Base-by-base conservation (phyloP, 23 tunicate species). In the Aplidium turbinatum region DNA sequence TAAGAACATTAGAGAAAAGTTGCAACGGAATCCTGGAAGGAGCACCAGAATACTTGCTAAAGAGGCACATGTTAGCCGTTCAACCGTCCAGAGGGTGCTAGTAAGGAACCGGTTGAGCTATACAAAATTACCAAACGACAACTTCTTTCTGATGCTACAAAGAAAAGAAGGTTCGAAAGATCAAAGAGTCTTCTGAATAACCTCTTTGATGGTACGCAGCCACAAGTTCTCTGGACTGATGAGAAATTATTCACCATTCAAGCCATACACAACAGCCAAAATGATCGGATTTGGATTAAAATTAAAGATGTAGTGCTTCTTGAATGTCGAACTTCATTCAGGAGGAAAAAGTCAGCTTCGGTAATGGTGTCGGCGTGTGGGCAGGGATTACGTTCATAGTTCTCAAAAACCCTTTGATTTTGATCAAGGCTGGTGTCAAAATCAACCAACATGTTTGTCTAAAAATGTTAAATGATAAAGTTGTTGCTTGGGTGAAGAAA, bases 161-260 rank as follows among this genome's bases (percentile, higher is more conserved):
- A n/a, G n/a, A n/a, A n/a, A n/a, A 42, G 50, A 11, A 42, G 50
- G 50, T 42, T 54, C 21, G 61, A 54, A 54, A 54, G 61, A 54
- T 22, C 20, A 54, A 54, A 54, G 61, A 16, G n/a, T n/a, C n/a
- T n/a, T n/a, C 24, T 54, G 61, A 5, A 54, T 16, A 54, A 20
- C 19, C 61, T 54, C 61, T 5, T 54, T 54, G 61, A 54, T 54
- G 61, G 5, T 26, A 54, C 24, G 25, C 61, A 54, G 24, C 19
- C 61, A 54, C 61, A 54, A 54, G 61, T 54, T 54, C 61, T 9
- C 61, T 5, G 5, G 61, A 16, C 16, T 42, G 50, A 42, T 42
- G 50, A 42, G 50, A 42, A 42, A 16, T 42, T 42, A 16, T 42
- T 42, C 50, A 42, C 50, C 50, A 42, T 42, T 42, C 50, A 42